Percentiles rank a stretch among this genome's conserved stretches.
Evolutionary conservation across 37 sponge, comb jelly and placozoan species (phyloP).

Genomic region (Amphimedon queenslandica): DNA sequence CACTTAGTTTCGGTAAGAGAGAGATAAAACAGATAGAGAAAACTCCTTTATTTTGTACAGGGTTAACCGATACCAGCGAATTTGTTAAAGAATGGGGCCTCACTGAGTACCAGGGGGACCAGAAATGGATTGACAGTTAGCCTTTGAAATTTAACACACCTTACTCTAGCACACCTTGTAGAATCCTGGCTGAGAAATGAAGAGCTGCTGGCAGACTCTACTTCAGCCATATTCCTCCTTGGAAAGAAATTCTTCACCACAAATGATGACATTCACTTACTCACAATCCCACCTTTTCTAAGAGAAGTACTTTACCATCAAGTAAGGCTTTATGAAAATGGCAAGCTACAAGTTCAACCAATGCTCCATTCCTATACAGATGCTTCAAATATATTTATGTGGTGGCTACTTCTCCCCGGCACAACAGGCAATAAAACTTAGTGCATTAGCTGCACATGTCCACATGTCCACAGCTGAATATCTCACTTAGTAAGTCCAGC

Average conservation of each 20-base stretch:
- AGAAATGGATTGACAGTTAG: too few relatives aligned
- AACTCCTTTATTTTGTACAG: too few relatives aligned
- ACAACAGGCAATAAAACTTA: neutral
- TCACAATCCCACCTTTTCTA: conserved; percentile 1
- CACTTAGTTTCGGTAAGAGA: too few relatives aligned
- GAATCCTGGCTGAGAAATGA: too few relatives aligned
- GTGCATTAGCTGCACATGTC: neutral
- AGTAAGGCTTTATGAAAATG: conserved; percentile 15
- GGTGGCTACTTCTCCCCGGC: neutral
- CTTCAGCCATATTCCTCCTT: too few relatives aligned
- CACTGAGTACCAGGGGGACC: too few relatives aligned
- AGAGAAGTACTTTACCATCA: conserved; percentile 27
- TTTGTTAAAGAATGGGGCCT: too few relatives aligned
- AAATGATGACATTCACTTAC: conserved; percentile 21
- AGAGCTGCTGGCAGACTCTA: too few relatives aligned
- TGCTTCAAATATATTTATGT: neutral
- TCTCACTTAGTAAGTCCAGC: neutral
- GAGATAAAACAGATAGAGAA: too few relatives aligned
- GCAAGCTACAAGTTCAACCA: neutral
- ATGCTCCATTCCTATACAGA: neutral
- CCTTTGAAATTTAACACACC: too few relatives aligned
- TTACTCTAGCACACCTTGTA: too few relatives aligned
- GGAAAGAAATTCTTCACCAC: conserved; percentile 44
- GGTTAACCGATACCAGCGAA: too few relatives aligned
- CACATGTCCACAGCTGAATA: neutral